phyloP scores from a whole-genome alignment of 2,888 invertebrate species.

The Therioaphis trifolii region DNA sequence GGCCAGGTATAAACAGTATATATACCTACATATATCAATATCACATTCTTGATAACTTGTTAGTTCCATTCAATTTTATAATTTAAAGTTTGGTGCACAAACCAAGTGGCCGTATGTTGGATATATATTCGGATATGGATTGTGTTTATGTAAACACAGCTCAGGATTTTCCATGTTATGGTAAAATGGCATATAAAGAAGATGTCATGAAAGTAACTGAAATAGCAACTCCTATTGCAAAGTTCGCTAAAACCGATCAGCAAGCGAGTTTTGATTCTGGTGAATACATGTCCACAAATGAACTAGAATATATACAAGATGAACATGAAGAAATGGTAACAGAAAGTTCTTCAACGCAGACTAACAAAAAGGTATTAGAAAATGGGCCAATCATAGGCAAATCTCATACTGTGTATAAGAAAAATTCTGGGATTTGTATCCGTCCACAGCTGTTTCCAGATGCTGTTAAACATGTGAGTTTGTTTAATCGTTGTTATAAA shows the following conservation, averaged over 20 bases:
- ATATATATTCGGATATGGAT: conserved; percentile 87
- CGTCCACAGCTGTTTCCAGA: conserved; percentile 95
- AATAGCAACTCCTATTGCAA: neutral
- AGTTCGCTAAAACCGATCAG: conserved; percentile 18
- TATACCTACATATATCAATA: neutral
- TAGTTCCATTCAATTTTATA: conserved; percentile 65
- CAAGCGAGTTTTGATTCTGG: neutral
- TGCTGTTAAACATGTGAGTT: conserved; percentile 83
- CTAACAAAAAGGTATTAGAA: neutral
- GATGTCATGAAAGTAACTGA: conserved; percentile 16
- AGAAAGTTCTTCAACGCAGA: neutral
- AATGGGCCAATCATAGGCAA: conserved; percentile 79
- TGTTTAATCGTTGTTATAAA: conserved; percentile 79
- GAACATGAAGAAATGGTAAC: neutral
- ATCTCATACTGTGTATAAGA: conserved; percentile 76
- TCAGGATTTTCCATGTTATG: conserved; percentile 70
- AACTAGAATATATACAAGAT: conserved; percentile 1
- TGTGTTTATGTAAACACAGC: conserved; percentile 92
- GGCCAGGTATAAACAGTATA: conserved; percentile 66
- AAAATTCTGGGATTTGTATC: conserved; percentile 85
- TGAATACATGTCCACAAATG: neutral
- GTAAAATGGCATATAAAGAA: neutral
- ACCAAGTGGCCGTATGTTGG: conserved; percentile 78
- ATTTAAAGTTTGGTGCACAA: conserved; percentile 75
- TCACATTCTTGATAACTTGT: neutral